These are phyloP conservation scores for Zhengitettix transpicula DNA, from an alignment of 2,888 invertebrate genomes.

Conservation along the genomic window DNA sequence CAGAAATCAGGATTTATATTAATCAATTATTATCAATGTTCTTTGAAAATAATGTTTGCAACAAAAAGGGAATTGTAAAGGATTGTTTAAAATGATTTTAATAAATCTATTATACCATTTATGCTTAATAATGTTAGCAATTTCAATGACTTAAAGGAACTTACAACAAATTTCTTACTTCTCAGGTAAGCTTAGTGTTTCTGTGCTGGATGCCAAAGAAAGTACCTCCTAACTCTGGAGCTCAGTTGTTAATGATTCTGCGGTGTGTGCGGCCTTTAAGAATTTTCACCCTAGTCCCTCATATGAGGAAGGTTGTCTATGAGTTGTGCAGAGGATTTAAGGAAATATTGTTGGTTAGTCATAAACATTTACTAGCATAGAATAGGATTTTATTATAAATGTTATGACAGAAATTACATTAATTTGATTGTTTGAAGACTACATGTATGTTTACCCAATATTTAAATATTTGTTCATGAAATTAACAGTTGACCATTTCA, in stretches of 20 bases:
- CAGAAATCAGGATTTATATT: no score
- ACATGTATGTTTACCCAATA: no score
- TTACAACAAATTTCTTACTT: no score
- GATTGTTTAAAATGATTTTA: no score
- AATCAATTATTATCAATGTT: no score
- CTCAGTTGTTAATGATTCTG: constrained; percentile 90
- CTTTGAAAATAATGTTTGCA: no score
- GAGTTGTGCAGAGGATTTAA: constrained; percentile 97
- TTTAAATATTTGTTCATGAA: no score
- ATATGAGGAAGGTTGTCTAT: constrained; percentile 98
- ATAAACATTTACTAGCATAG: background rate
- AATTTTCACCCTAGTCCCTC: constrained; percentile 95
- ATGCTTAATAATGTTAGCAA: no score
- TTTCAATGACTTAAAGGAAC: no score
- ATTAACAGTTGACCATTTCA: background rate
- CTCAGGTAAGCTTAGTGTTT: constrained; percentile 82
- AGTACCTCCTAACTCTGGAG: constrained; percentile 84
- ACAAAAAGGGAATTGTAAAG: no score
- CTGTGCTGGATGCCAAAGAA: constrained; percentile 89
- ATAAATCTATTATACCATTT: no score
- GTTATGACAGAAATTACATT: background rate
- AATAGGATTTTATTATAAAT: background rate
- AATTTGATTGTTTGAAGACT: no score
- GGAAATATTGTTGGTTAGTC: constrained; percentile 80
- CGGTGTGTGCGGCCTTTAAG: constrained; percentile 89